A percentile compares a stretch with the other conserved stretches of the same genome.
Conservation (phyloP, 2,888 invertebrate genomes). For the Mayetiola destructor region DNA sequence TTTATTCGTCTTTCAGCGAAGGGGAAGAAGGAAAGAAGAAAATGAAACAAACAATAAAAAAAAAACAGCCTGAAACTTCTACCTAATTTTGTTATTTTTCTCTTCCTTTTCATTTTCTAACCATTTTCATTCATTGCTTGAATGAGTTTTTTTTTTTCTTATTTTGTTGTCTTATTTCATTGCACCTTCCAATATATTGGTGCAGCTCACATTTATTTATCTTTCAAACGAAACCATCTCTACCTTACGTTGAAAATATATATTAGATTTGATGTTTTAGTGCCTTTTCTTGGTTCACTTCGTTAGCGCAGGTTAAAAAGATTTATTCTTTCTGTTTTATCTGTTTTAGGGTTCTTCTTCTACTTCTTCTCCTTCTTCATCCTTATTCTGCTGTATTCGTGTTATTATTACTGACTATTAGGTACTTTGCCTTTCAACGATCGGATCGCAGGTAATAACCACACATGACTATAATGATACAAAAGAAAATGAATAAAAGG, state of each 20-base stretch:
- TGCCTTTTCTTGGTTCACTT: constrained; percentile 8
- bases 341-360: background rate
- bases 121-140: constrained; percentile 6
- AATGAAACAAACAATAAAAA: background rate
- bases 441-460: constrained; percentile 8
- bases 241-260: background rate
- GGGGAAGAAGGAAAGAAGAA: background rate
- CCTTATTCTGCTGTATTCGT: background rate
- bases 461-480: background rate
- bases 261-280: background rate
- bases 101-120: background rate
- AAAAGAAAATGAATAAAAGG: background rate
- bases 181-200: background rate
- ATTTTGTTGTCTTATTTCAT: background rate
- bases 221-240: background rate
- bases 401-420: background rate
- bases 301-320: constrained; percentile 4
- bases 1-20: too few relatives aligned
- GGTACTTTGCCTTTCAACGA: background rate
- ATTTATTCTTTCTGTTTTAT: constrained; percentile 3
- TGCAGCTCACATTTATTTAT: background rate
- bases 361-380: background rate
- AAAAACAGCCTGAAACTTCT: constrained; percentile 2
- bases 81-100: constrained; percentile 10
- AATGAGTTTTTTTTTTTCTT: background rate